Evolutionary conservation across 2,797 vertebrate species (phyloP).

Genomic region (Megalops cyprinoides): DNA sequence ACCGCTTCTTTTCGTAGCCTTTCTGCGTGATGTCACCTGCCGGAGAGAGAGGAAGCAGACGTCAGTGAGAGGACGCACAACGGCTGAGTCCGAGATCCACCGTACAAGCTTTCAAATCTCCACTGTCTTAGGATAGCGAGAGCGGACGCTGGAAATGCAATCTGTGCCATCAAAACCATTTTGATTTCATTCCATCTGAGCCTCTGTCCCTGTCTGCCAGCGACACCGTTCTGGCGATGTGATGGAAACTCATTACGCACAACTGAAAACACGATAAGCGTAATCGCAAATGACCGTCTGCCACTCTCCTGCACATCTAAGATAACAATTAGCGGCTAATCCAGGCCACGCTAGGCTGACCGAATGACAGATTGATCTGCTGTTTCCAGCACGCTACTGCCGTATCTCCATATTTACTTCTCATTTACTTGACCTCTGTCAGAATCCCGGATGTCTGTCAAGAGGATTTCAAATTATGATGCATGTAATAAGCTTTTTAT

Average conservation of each 20-base stretch:
- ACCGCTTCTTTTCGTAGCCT: conserved; percentile 97
- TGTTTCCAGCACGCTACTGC: neutral
- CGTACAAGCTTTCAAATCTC: neutral
- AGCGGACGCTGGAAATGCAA: neutral
- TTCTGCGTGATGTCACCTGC: conserved; percentile 97
- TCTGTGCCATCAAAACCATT: neutral
- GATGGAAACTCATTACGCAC: neutral
- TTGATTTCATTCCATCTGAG: neutral
- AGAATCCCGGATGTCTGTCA: neutral
- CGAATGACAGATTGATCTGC: neutral
- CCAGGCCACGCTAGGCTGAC: neutral
- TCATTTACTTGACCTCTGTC: neutral
- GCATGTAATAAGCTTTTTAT: too few species aligned
- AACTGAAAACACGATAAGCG: neutral
- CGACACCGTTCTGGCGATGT: neutral
- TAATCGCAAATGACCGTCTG: neutral
- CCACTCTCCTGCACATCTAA: neutral
- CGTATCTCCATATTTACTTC: neutral
- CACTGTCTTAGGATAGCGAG: neutral
- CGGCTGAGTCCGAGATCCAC: neutral
- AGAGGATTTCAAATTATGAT: neutral
- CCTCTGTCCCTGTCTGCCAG: neutral
- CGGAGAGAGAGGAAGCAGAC: conserved; percentile 63
- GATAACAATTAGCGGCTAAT: neutral
- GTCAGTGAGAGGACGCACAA: conserved; percentile 36